Base-by-base conservation (phyloP, 2,113 vertebrate species). In the Ochotona princeps region DNA sequence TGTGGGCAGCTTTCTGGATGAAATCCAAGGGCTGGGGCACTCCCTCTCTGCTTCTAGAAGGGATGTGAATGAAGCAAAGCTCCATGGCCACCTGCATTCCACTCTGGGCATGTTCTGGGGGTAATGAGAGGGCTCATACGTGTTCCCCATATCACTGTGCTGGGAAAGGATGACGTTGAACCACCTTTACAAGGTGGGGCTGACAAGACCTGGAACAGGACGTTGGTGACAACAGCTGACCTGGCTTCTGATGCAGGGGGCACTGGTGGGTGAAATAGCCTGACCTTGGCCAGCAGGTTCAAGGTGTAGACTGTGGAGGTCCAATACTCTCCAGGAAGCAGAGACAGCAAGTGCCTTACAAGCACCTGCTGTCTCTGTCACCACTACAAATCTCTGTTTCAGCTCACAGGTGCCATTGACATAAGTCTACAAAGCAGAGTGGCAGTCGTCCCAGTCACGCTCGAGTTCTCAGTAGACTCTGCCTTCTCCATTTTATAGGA, bases 101-200 rank as follows among this genome's bases (percentile, higher is more conserved):
- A 6, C n/a, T 20, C 17, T n/a, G 76, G 30, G 1, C 47, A 7
- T n/a, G 30, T 61, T 67, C 25, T 74, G 28, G 21, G 80, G 60
- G 0, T 1, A 8, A 0, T 2, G 70, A 3, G 47, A 54, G 26
- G 35, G 32, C 49, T 7, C 12, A 26, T 3, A 23, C 25, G 15
- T 26, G 28, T 44, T 76, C 32, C 0, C 70, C 0, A 0, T 44
- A 10, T 47, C 54, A 57, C 54, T 18, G 17, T 57, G 54, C 54
- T 57, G 54, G 54, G 54, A 18, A 17, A 18, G 18, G 54, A 57
- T 44, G 54, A 6, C 4, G 28, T 30, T 35, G 38, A 14, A 54
- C 47, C 20, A 69, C 2, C 10, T 87, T 23, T 13, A 51, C 57
- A 38, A 6, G 61, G 18, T 44, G 32, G 51, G 74, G 63, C 60